phyloP scores from a whole-genome alignment of 2,888 invertebrate species.

The Calephelis perditalis region DNA sequence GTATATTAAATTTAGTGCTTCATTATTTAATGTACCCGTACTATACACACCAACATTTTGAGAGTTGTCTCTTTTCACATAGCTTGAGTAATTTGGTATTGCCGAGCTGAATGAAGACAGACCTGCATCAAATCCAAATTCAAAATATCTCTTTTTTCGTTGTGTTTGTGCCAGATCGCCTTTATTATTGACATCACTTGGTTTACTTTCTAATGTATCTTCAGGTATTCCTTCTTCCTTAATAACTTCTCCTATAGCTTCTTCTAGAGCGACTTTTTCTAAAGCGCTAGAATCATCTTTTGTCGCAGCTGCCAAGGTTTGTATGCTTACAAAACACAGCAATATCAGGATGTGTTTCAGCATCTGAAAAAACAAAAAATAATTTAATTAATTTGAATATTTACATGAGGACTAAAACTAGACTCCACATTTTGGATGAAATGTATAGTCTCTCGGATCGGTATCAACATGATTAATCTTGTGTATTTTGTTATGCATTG shows the following conservation, averaged over 20 bases:
- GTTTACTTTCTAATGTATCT: conserved; percentile 28
- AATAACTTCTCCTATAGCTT: conserved; percentile 35
- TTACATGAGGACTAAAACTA: too few relatives aligned
- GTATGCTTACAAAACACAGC: conserved; percentile 42
- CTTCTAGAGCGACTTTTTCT: conserved; percentile 29
- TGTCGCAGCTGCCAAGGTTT: conserved; percentile 43
- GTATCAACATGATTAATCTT: too few relatives aligned
- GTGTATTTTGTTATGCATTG: too few relatives aligned
- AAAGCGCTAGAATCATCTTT: conserved; percentile 41
- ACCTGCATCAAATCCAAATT: conserved; percentile 30
- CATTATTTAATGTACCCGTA: conserved; percentile 11
- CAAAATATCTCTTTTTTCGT: conserved; percentile 40
- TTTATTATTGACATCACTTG: conserved; percentile 33
- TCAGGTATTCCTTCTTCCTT: conserved; percentile 34
- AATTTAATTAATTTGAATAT: too few relatives aligned
- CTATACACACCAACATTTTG: conserved; percentile 29
- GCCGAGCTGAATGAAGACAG: conserved; percentile 19
- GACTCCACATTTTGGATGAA: too few relatives aligned
- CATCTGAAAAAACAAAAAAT: conserved; percentile 52
- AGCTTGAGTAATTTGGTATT: conserved; percentile 24
- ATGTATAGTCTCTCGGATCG: too few relatives aligned
- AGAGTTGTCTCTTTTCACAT: conserved; percentile 28
- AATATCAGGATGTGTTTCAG: conserved; percentile 35
- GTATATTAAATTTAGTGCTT: conserved; percentile 28
- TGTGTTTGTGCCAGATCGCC: conserved; percentile 27